Percentiles rank a stretch among this genome's conserved stretches.
These are phyloP conservation scores for Chrysotoxum bicinctum DNA, from an alignment of 2,888 invertebrate genomes.

Conservation along the genomic window DNA sequence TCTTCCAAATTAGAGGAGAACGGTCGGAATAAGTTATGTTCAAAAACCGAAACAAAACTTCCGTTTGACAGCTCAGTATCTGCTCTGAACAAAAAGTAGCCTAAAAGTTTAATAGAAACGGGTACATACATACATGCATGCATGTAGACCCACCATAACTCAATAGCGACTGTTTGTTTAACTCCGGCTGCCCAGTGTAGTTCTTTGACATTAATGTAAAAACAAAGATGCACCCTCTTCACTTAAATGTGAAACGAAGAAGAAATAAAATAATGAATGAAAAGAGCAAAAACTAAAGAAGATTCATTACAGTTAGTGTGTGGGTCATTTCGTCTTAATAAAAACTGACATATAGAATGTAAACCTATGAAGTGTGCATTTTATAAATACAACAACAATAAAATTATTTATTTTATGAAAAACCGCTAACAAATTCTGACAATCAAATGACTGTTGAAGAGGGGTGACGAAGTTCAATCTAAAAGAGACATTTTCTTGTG, in stretches of 20 bases:
- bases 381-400: constrained; percentile 2
- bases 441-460: background rate
- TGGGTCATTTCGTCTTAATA: constrained; percentile 70
- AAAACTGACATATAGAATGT: constrained; percentile 60
- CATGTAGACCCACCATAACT: too few relatives aligned
- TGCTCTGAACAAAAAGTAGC: too few relatives aligned
- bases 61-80: too few relatives aligned
- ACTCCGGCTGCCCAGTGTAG: background rate
- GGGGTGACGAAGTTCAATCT: constrained; percentile 19
- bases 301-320: constrained; percentile 46
- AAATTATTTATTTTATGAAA: constrained; percentile 35
- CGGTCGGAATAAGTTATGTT: too few relatives aligned
- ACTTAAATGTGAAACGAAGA: constrained; percentile 23
- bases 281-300: constrained; percentile 24
- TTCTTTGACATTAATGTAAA: background rate
- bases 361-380: background rate
- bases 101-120: too few relatives aligned
- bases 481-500: constrained; percentile 16
- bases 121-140: too few relatives aligned
- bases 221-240: constrained; percentile 20
- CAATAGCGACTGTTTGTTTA: background rate
- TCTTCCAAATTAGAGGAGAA: too few relatives aligned
- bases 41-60: too few relatives aligned
- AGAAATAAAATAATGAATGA: constrained; percentile 47
- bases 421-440: constrained; percentile 44